Conservation (phyloP, 2,113 vertebrate genomes). For the Natator depressus region DNA sequence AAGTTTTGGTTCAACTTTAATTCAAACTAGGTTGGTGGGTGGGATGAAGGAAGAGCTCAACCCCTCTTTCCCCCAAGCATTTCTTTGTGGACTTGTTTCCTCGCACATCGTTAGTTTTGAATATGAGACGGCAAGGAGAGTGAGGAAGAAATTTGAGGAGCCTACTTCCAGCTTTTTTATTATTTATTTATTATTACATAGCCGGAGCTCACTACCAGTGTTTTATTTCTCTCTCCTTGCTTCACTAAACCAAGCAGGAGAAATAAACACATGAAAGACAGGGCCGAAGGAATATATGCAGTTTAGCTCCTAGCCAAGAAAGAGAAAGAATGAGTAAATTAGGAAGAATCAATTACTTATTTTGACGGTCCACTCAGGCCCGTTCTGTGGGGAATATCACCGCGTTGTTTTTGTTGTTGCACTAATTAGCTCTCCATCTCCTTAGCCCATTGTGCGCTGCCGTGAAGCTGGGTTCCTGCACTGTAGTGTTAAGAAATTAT, state of each 20-base stretch:
- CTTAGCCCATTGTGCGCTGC: not conserved
- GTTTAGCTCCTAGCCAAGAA: not conserved
- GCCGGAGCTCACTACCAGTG: not conserved
- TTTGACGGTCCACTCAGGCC: not conserved
- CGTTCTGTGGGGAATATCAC: not conserved
- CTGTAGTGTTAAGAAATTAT: conserved; percentile 1
- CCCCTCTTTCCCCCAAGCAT: not conserved
- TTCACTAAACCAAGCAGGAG: not conserved
- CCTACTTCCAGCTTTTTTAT: not conserved
- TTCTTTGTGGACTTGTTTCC: not conserved
- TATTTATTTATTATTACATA: not conserved
- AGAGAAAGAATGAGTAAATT: not conserved
- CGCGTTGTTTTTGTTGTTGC: not conserved
- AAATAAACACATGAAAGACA: not conserved
- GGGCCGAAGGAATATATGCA: not conserved
- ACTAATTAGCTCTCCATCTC: not conserved
- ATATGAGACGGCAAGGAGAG: not conserved
- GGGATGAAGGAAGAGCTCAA: not conserved
- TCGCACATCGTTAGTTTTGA: not conserved
- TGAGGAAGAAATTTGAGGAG: not conserved
- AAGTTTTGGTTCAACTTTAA: not conserved
- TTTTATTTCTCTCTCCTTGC: not conserved
- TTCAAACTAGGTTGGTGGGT: not conserved
- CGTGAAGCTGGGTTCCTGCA: not conserved
- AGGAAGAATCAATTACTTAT: not conserved